Conservation (phyloP, 2,113 vertebrate genomes). For the Isichthys henryi region DNA sequence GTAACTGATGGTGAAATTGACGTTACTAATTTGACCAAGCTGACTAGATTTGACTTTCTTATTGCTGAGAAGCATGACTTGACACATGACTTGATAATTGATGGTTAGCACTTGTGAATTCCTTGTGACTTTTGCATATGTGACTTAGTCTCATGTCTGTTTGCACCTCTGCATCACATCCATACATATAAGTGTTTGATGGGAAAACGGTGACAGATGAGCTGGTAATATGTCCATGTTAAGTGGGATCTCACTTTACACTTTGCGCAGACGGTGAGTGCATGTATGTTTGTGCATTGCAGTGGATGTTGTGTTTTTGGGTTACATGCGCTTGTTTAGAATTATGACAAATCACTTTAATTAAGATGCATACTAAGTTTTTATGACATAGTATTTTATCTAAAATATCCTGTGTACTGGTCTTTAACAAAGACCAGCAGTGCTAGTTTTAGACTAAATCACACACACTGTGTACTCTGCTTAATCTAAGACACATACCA, state of each 20-base stretch:
- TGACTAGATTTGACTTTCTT: neutral
- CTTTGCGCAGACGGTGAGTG: neutral
- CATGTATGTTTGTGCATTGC: neutral
- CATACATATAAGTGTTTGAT: neutral
- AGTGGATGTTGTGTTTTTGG: neutral
- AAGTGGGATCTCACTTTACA: neutral
- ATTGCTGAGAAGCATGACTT: neutral
- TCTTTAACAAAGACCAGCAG: neutral
- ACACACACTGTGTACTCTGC: neutral
- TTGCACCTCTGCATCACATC: neutral
- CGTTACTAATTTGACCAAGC: neutral
- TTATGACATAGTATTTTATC: neutral
- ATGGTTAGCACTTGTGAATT: neutral
- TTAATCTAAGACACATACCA: neutral
- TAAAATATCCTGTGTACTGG: neutral
- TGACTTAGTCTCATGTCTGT: neutral
- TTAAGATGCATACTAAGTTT: neutral
- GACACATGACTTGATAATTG: neutral
- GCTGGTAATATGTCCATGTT: neutral
- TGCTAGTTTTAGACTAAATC: neutral
- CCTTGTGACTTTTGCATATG: neutral
- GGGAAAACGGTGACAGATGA: neutral
- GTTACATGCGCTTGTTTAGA: neutral
- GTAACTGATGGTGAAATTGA: neutral
- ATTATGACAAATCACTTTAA: neutral